These are phyloP conservation scores for Capitella teleta DNA, from an alignment of 1,140 invertebrate species.

Conservation along the genomic window DNA sequence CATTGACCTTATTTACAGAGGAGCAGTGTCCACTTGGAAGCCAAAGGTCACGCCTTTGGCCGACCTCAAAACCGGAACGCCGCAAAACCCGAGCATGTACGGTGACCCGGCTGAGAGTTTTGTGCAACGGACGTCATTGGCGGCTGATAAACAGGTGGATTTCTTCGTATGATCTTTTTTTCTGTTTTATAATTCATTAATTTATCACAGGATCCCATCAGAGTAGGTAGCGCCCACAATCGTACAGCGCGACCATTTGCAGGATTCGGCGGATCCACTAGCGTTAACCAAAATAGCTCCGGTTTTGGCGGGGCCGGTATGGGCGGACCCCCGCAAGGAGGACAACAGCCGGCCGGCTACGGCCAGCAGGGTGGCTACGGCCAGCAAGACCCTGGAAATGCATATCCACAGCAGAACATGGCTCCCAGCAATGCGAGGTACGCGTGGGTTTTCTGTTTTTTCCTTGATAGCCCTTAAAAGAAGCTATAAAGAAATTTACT, in stretches of 20 bases:
- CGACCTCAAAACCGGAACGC: conserved; percentile 1
- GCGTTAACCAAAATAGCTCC: not conserved
- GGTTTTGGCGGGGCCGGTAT: no score
- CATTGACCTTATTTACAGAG: conserved; percentile 4
- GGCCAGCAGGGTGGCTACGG: not conserved
- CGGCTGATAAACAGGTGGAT: conserved; percentile 7
- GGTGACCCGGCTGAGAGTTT: not conserved
- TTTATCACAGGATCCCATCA: not conserved
- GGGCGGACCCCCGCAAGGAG: no score
- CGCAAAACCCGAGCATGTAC: not conserved
- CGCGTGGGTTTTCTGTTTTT: no score
- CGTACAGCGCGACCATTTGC: conserved; percentile 8
- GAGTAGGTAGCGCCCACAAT: conserved; percentile 6
- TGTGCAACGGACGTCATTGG: conserved; percentile 11
- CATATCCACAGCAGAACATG: not conserved
- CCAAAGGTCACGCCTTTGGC: conserved; percentile 11
- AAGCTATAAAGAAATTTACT: no score
- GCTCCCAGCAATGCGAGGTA: not conserved
- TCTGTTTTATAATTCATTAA: not conserved
- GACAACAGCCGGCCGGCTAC: not conserved
- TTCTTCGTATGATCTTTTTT: not conserved
- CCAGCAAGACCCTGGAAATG: no score
- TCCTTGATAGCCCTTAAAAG: no score
- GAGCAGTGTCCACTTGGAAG: conserved; percentile 7
- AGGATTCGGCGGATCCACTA: not conserved